Percentiles rank a stretch among this genome's conserved stretches.
phyloP scores from a whole-genome alignment of 2,888 invertebrate genomes.

The Andrena marginata region DNA sequence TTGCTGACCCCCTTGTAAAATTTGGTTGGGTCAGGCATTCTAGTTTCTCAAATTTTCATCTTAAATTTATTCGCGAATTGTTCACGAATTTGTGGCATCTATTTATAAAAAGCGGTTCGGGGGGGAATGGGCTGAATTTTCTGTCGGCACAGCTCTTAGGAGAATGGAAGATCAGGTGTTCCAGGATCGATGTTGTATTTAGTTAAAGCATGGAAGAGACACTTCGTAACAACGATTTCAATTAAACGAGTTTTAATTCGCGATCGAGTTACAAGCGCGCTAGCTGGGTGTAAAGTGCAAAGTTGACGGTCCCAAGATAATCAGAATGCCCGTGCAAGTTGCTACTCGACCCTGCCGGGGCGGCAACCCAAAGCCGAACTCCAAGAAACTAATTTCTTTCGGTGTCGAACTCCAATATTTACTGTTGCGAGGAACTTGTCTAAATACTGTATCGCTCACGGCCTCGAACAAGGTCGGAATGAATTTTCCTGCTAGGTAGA shows the following conservation, averaged over 20 bases:
- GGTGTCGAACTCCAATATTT: constrained; percentile 37
- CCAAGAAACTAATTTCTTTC: constrained; percentile 48
- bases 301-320: background rate
- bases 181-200: background rate
- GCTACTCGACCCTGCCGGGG: background rate
- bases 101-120: background rate
- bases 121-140: background rate
- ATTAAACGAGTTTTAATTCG: constrained; percentile 17
- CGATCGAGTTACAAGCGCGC: background rate
- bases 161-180: background rate
- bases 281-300: background rate
- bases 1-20: no score
- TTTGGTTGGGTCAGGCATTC: no score
- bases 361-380: constrained; percentile 28
- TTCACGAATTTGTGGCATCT: no score
- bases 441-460: constrained; percentile 22
- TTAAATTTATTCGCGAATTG: no score
- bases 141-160: background rate
- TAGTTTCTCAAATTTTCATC: no score
- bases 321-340: constrained; percentile 2
- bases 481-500: background rate
- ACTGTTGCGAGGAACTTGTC: constrained; percentile 12
- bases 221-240: background rate
- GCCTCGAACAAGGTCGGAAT: background rate
- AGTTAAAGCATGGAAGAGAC: background rate